Evolutionary conservation across 2,113 vertebrate genomes (phyloP).

Genomic region (Prunella himalayana): DNA sequence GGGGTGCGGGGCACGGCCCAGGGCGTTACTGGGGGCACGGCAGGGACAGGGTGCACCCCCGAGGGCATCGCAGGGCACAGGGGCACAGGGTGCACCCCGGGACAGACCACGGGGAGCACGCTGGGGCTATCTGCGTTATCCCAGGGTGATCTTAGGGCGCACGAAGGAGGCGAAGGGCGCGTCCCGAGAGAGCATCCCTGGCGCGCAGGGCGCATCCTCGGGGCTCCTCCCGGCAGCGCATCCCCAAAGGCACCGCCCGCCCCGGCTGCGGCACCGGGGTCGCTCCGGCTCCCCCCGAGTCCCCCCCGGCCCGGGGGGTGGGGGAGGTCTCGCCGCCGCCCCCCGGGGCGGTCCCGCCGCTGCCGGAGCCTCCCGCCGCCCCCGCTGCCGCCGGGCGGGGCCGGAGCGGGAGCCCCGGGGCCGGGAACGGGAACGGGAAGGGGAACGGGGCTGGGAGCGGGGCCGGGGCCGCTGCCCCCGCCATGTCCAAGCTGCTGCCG

Average conservation of each 20-base stretch:
- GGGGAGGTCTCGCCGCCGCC: neutral
- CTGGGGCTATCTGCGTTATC: fast-evolving
- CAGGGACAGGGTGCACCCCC: fast-evolving
- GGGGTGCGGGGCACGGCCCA: fast-evolving
- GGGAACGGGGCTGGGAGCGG: neutral
- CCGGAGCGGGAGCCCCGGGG: neutral
- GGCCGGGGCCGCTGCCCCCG: neutral
- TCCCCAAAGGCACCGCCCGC: neutral
- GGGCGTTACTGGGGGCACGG: fast-evolving
- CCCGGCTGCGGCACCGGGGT: neutral
- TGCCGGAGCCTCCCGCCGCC: neutral
- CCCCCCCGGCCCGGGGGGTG: neutral
- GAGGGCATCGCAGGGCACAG: neutral
- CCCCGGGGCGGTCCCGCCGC: neutral
- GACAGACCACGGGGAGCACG: fast-evolving
- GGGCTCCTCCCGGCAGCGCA: neutral
- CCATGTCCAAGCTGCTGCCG: slow-evolving; percentile 86
- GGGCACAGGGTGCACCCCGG: neutral
- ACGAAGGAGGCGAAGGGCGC: fast-evolving
- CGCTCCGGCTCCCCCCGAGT: neutral
- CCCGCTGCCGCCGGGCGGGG: neutral
- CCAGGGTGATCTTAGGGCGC: fast-evolving
- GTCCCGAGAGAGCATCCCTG: neutral
- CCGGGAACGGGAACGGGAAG: neutral
- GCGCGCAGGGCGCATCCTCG: neutral